phyloP scores from a whole-genome alignment of 2,888 invertebrate genomes.

The Platycnemis pennipes region DNA sequence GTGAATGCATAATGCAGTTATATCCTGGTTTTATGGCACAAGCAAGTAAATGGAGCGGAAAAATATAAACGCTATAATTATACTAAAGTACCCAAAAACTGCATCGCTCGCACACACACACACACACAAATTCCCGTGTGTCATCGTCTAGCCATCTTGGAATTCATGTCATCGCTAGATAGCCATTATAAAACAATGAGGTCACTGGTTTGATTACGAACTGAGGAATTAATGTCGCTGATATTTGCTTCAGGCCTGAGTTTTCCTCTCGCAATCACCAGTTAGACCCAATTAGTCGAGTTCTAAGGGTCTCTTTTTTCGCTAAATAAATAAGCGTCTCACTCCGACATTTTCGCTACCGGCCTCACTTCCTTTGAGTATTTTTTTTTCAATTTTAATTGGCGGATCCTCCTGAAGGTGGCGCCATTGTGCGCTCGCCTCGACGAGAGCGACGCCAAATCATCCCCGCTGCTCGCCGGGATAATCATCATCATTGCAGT shows the following conservation, averaged over 20 bases:
- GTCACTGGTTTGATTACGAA: constrained; percentile 58
- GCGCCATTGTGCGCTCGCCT: neutral
- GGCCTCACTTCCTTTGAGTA: neutral
- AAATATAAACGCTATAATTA: neutral
- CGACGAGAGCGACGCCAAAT: neutral
- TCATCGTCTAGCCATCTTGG: neutral
- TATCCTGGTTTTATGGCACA: neutral
- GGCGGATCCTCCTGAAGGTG: constrained; percentile 18
- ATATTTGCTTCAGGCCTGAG: neutral
- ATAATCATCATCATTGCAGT: neutral
- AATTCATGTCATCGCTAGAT: neutral
- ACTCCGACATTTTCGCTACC: neutral
- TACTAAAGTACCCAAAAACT: neutral
- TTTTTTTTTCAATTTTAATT: constrained; percentile 29
- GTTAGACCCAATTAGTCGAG: constrained; percentile 5
- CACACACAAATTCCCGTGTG: neutral
- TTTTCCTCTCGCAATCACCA: neutral
- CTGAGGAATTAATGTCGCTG: constrained; percentile 23
- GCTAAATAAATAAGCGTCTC: constrained; percentile 29
- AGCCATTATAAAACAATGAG: neutral
- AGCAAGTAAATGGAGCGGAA: neutral
- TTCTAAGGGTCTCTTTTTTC: neutral
- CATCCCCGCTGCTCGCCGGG: neutral
- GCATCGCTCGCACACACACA: neutral
- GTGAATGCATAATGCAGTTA: neutral